Conservation (phyloP, 2,888 invertebrate species). For the Xestia sexstrigata region DNA sequence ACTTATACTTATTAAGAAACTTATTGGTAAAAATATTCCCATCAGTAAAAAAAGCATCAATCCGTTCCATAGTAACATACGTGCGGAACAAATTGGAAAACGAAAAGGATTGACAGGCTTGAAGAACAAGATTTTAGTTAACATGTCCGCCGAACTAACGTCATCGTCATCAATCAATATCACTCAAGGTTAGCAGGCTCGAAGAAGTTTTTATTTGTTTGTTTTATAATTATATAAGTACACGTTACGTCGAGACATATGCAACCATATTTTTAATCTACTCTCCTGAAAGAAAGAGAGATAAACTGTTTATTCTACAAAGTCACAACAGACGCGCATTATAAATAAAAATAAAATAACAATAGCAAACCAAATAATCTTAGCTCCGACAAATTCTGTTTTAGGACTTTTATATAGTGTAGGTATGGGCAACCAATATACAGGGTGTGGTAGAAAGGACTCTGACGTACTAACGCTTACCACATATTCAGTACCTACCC, state of each 20-base stretch:
- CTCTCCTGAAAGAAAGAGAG: not conserved
- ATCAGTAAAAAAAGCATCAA: not conserved
- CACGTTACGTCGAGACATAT: not conserved
- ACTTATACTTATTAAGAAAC: no score
- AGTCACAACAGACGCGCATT: not conserved
- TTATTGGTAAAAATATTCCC: not conserved
- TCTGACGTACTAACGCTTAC: no score
- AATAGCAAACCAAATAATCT: not conserved
- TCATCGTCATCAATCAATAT: slow-evolving; percentile 17
- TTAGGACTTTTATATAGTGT: no score
- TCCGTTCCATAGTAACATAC: slow-evolving; percentile 18
- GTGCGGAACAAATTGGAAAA: slow-evolving; percentile 38
- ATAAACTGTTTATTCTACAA: not conserved
- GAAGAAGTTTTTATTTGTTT: not conserved
- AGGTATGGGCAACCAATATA: no score
- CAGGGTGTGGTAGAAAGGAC: no score
- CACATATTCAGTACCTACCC: no score
- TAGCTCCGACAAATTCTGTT: no score
- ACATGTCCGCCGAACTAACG: not conserved
- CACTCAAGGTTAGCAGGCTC: slow-evolving; percentile 16
- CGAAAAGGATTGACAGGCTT: slow-evolving; percentile 5
- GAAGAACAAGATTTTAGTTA: slow-evolving; percentile 14
- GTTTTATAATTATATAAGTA: not conserved
- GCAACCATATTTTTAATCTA: not conserved
- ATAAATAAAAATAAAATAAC: not conserved